phyloP scores from a whole-genome alignment of 2,113 vertebrate species.

The Aspiorhynchus laticeps region DNA sequence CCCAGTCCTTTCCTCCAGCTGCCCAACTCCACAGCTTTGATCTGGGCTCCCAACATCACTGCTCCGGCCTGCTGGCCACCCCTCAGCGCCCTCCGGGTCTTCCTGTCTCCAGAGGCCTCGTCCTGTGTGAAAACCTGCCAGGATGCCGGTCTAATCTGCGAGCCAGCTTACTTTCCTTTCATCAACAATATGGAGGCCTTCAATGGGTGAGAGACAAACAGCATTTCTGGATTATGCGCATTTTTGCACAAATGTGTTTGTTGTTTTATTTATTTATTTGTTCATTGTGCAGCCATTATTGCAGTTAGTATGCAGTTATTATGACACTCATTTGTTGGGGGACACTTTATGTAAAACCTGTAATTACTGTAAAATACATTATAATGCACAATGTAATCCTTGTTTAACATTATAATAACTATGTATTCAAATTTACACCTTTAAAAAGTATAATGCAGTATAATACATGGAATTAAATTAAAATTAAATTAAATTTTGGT shows the following conservation, averaged over 20 bases:
- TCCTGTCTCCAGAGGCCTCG: slow-evolving; percentile 77
- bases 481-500: too few species aligned
- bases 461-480: too few species aligned
- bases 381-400: too few species aligned
- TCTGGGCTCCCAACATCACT: slow-evolving; percentile 78
- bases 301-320: neutral
- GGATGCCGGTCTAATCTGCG: slow-evolving; percentile 82
- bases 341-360: too few species aligned
- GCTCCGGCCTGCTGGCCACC: slow-evolving; percentile 83
- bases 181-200: slow-evolving; percentile 90
- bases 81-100: slow-evolving; percentile 77
- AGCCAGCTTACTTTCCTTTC: slow-evolving; percentile 89
- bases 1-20: slow-evolving; percentile 74
- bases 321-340: neutral
- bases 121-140: slow-evolving; percentile 87
- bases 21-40: slow-evolving; percentile 81
- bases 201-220: slow-evolving; percentile 78
- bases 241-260: neutral
- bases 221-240: neutral
- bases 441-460: too few species aligned
- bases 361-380: neutral
- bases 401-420: too few species aligned
- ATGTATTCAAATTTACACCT: too few species aligned
- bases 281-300: neutral
- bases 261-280: neutral